phyloP scores from a whole-genome alignment of 35 echinoderm and acorn worm species.

The Heliocidaris erythrogramma region DNA sequence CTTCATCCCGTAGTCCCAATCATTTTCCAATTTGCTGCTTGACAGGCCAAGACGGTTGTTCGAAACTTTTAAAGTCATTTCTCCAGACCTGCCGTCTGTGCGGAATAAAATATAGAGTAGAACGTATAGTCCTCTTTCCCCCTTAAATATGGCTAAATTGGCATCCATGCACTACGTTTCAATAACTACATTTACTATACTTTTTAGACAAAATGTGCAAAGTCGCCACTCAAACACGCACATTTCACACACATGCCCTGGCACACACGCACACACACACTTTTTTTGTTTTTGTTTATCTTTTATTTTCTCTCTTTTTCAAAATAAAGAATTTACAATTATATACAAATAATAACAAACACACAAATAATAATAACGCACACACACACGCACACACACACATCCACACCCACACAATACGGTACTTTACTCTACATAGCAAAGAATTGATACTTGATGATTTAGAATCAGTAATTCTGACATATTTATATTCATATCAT shows the following conservation, averaged over 20 bases:
- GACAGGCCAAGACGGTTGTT: conserved; percentile 21
- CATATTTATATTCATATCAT: too few relatives aligned
- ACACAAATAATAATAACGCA: too few relatives aligned
- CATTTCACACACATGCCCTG: not conserved
- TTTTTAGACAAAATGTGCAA: not conserved
- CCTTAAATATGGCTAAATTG: not conserved
- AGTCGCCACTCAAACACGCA: not conserved
- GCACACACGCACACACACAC: not conserved
- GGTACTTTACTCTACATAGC: too few relatives aligned
- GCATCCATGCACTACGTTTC: not conserved
- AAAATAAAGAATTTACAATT: too few relatives aligned
- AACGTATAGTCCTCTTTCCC: not conserved
- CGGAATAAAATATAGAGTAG: not conserved
- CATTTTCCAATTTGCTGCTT: conserved; percentile 10
- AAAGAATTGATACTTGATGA: too few relatives aligned
- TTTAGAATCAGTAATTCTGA: too few relatives aligned
- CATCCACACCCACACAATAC: too few relatives aligned
- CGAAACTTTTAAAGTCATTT: not conserved
- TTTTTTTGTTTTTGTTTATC: too few relatives aligned
- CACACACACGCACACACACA: too few relatives aligned
- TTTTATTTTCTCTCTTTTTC: too few relatives aligned
- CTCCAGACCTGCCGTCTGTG: not conserved
- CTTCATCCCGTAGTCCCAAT: conserved; percentile 13
- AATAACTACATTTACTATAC: not conserved
- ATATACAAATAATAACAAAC: too few relatives aligned